These are phyloP conservation scores for Pseudochirops corinnae DNA, from an alignment of 2,797 vertebrate genomes.

Conservation along the genomic window DNA sequence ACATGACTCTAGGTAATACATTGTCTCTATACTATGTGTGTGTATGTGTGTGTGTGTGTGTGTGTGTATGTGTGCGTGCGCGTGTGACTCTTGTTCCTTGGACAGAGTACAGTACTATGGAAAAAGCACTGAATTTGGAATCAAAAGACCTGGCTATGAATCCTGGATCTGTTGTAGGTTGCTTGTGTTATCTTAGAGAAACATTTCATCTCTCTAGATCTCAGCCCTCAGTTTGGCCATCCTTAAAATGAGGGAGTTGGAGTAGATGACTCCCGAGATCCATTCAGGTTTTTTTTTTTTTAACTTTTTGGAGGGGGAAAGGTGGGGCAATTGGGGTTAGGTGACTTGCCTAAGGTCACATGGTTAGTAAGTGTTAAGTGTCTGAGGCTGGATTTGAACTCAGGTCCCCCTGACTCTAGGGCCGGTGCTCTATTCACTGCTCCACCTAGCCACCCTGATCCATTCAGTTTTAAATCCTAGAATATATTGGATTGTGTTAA, in stretches of 20 bases:
- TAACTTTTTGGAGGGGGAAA: no score
- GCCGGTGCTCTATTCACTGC: no score
- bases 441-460: no score
- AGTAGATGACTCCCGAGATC: background rate
- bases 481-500: background rate
- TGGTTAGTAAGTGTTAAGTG: no score
- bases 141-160: background rate
- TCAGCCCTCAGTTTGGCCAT: background rate
- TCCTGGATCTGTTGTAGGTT: background rate
- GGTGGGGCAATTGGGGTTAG: no score
- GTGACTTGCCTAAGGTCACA: no score
- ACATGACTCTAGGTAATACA: background rate
- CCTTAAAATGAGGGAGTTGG: background rate
- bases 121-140: background rate
- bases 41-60: no score
- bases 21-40: background rate
- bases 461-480: background rate
- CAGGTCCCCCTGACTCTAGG: no score
- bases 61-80: background rate
- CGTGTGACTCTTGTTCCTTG: background rate
- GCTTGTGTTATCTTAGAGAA: background rate
- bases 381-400: no score
- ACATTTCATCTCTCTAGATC: background rate
- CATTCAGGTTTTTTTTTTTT: no score
- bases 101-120: background rate